Evolutionary conservation across 2,113 vertebrate species (phyloP).

Genomic region (Aldabrachelys gigantea): DNA sequence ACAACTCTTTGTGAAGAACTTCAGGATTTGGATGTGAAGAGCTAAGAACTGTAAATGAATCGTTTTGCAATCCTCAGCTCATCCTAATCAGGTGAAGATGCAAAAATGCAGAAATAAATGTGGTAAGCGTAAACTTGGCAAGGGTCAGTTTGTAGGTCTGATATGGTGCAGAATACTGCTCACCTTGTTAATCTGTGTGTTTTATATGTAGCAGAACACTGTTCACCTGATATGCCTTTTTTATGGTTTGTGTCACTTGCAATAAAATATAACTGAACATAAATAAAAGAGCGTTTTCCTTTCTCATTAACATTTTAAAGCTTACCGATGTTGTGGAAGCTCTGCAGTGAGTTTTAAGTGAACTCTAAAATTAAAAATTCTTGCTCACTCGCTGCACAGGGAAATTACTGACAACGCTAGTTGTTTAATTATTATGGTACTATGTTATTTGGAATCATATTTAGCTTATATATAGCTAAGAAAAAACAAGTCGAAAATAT

Average conservation of each 20-base stretch:
- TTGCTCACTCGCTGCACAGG: neutral
- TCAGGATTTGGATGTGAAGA: constrained; percentile 66
- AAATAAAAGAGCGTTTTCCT: neutral
- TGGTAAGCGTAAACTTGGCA: constrained; percentile 61
- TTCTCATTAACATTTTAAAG: neutral
- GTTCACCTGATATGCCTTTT: constrained; percentile 54
- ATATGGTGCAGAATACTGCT: constrained; percentile 47
- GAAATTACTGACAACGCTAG: neutral
- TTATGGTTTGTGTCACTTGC: constrained; percentile 32
- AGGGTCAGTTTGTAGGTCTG: constrained; percentile 60
- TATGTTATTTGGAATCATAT: neutral
- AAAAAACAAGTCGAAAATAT: neutral
- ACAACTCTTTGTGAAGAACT: constrained; percentile 54
- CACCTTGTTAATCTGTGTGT: constrained; percentile 13
- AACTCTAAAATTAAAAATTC: neutral
- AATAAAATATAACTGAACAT: constrained; percentile 1
- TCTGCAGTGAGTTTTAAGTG: neutral
- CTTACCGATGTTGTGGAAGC: neutral
- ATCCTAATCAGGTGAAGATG: constrained; percentile 58
- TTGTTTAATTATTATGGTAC: neutral
- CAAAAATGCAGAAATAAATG: constrained; percentile 67
- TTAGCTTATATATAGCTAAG: neutral
- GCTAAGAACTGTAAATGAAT: constrained; percentile 54
- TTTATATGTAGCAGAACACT: constrained; percentile 44
- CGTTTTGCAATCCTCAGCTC: constrained; percentile 41